phyloP scores from a whole-genome alignment of 2,113 vertebrate genomes.

The Glaucomys volans region DNA sequence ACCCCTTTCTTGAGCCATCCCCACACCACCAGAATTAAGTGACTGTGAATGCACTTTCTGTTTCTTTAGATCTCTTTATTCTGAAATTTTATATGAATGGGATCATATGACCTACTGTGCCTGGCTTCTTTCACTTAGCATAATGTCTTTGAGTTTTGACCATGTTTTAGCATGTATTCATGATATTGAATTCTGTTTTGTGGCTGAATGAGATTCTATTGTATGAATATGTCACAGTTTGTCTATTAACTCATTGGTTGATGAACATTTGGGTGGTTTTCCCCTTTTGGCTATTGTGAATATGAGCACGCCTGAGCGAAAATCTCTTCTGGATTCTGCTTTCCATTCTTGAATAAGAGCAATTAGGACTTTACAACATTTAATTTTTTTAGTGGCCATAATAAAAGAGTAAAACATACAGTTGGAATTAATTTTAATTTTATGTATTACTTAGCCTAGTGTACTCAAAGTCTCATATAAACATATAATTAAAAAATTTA shows the following conservation, averaged over 20 bases:
- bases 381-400: not conserved
- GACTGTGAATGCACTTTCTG: not conserved
- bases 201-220: not conserved
- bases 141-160: not conserved
- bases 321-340: not conserved
- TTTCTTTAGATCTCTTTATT: not conserved
- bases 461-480: not conserved
- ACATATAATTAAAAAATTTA: not conserved
- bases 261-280: not conserved
- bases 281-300: not conserved
- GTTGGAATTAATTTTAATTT: slow-evolving; percentile 6
- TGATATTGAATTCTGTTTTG: not conserved
- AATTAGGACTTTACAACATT: not conserved
- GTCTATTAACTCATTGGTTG: not conserved
- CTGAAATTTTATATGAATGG: not conserved
- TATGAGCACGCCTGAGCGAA: not conserved
- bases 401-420: not conserved
- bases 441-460: not conserved
- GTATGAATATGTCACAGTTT: not conserved
- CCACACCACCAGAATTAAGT: not conserved
- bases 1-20: fast-evolving
- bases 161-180: not conserved
- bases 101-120: not conserved
- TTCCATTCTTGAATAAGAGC: not conserved
- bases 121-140: not conserved